A percentile compares a stretch with the other conserved stretches of the same genome.
These are phyloP conservation scores for Stegastes partitus DNA, from an alignment of 2,113 vertebrate species.

Conservation along the genomic window DNA sequence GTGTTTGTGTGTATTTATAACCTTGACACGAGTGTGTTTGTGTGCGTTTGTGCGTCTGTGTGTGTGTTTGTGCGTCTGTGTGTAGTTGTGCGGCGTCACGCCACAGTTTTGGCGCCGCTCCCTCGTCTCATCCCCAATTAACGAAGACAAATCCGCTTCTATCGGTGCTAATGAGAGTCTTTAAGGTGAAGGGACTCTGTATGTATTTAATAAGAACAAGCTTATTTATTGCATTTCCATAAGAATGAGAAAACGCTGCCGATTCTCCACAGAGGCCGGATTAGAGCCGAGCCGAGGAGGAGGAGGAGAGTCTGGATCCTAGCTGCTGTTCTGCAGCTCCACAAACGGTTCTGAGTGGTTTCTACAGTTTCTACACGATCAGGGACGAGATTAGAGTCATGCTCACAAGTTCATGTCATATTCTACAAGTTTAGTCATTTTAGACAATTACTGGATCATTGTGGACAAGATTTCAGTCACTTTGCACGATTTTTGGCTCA, in stretches of 20 bases:
- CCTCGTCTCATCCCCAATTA: slow-evolving; percentile 79
- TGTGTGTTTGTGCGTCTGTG: slow-evolving; percentile 11
- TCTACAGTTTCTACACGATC: too few relatives aligned
- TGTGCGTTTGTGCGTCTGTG: slow-evolving; percentile 9
- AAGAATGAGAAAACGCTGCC: slow-evolving; percentile 46
- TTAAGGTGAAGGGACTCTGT: slow-evolving; percentile 74
- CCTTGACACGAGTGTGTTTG: slow-evolving; percentile 27
- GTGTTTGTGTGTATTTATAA: slow-evolving; percentile 42
- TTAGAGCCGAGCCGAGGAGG: slow-evolving; percentile 24
- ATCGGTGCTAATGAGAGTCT: slow-evolving; percentile 75
- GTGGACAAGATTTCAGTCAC: too few relatives aligned
- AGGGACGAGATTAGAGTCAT: too few relatives aligned
- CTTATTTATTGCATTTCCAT: slow-evolving; percentile 68
- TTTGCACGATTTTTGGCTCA: too few relatives aligned
- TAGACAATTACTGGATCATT: too few relatives aligned
- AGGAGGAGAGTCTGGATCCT: too few relatives aligned
- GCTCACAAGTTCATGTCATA: too few relatives aligned
- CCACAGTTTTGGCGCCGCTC: slow-evolving; percentile 40
- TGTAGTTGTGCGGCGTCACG: slow-evolving; percentile 11
- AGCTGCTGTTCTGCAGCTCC: too few relatives aligned
- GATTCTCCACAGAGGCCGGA: slow-evolving; percentile 48
- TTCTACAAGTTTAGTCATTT: too few relatives aligned
- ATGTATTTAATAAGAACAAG: slow-evolving; percentile 68
- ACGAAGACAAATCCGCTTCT: slow-evolving; percentile 75
- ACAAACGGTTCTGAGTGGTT: too few relatives aligned